Evolutionary conservation across 2,797 vertebrate genomes (phyloP).

Genomic region (Nyctibius grandis): DNA sequence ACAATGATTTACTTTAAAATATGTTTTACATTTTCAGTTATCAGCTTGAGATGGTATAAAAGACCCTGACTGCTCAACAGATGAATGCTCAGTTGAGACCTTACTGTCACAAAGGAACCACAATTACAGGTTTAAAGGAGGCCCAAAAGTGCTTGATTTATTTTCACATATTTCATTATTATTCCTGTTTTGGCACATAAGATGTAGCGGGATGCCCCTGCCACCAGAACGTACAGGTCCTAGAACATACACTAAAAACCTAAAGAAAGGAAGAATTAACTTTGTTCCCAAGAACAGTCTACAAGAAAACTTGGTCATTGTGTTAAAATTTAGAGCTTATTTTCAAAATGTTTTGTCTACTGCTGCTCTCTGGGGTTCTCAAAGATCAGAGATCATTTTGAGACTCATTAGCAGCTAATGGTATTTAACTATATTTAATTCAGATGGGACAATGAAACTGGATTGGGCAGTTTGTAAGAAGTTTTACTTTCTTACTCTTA

Average conservation of each 20-base stretch:
- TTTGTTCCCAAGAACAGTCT: not conserved
- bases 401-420: not conserved
- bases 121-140: not conserved
- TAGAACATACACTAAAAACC: not conserved
- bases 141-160: not conserved
- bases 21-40: not conserved
- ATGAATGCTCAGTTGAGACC: not conserved
- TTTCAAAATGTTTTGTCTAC: not conserved
- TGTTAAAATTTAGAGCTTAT: not conserved
- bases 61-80: not conserved
- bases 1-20: not conserved
- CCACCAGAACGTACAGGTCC: not conserved
- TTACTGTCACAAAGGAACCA: not conserved
- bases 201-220: not conserved
- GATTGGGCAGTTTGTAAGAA: not conserved
- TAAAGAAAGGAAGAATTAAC: not conserved
- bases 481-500: not conserved
- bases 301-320: not conserved
- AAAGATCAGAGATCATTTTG: not conserved
- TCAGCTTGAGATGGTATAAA: not conserved
- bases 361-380: not conserved
- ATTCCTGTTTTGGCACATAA: not conserved
- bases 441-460: not conserved
- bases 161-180: not conserved
- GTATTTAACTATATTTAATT: not conserved